A percentile compares a stretch with the other conserved stretches of the same genome.
Conservation (phyloP, 2,797 vertebrate species). For the Lemur catta region DNA sequence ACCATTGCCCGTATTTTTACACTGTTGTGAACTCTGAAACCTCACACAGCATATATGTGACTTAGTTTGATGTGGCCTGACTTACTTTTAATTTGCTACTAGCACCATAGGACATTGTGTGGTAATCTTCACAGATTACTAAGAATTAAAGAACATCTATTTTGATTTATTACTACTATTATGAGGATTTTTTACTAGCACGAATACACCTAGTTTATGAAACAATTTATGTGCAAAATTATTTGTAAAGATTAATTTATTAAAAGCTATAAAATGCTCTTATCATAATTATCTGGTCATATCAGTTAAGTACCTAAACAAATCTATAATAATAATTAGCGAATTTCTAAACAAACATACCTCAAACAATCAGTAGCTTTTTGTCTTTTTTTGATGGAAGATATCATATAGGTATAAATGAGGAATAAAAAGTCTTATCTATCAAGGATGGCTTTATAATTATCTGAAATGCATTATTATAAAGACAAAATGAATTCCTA, state of each 20-base stretch:
- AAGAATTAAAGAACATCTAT: neutral
- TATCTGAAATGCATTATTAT: neutral
- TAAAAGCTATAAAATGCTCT: neutral
- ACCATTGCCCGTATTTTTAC: neutral
- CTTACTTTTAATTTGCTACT: neutral
- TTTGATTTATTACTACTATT: neutral
- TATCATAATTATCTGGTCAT: neutral
- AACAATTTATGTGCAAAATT: neutral
- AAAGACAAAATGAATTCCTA: constrained; percentile 1
- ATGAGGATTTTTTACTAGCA: neutral
- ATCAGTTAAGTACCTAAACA: neutral
- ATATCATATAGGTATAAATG: neutral
- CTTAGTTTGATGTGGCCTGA: neutral
- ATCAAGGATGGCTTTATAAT: neutral
- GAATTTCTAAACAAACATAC: neutral
- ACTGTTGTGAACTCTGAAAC: neutral
- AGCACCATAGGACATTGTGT: neutral
- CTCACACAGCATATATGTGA: neutral
- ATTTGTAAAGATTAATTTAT: neutral
- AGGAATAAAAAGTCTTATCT: neutral
- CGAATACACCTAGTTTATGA: neutral
- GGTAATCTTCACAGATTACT: neutral
- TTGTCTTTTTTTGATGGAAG: neutral
- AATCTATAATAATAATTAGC: neutral
- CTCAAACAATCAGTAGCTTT: neutral